These are phyloP conservation scores for Thamnophis elegans DNA, from an alignment of 2,797 vertebrate genomes.

Conservation along the genomic window DNA sequence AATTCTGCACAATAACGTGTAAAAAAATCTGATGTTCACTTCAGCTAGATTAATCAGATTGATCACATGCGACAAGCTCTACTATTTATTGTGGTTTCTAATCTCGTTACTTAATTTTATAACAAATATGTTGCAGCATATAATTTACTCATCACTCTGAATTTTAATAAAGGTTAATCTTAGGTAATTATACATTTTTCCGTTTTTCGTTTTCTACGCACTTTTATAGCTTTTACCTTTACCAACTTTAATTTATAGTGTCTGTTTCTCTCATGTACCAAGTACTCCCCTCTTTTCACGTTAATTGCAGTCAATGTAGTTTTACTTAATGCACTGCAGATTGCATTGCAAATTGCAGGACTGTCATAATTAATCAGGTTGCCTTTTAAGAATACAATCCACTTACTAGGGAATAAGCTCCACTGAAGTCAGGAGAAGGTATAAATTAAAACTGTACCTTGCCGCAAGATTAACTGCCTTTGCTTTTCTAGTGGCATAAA, in stretches of 20 bases:
- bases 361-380: not conserved
- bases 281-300: not conserved
- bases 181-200: not conserved
- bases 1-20: not conserved
- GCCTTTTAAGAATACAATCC: not conserved
- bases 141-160: not conserved
- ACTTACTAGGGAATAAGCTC: not conserved
- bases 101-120: not conserved
- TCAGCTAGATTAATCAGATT: not conserved
- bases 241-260: not conserved
- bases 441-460: not conserved
- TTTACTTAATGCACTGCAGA: not conserved
- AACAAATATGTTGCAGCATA: not conserved
- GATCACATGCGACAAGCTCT: not conserved
- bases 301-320: not conserved
- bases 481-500: not conserved
- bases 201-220: not conserved
- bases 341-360: not conserved
- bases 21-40: not conserved
- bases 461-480: not conserved
- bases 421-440: not conserved
- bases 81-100: not conserved
- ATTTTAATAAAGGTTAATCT: not conserved
- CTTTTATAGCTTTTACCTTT: not conserved
- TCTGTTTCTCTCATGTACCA: not conserved